Evolutionary conservation across 2,797 vertebrate genomes (phyloP).

Genomic region (Cyprinella venusta): DNA sequence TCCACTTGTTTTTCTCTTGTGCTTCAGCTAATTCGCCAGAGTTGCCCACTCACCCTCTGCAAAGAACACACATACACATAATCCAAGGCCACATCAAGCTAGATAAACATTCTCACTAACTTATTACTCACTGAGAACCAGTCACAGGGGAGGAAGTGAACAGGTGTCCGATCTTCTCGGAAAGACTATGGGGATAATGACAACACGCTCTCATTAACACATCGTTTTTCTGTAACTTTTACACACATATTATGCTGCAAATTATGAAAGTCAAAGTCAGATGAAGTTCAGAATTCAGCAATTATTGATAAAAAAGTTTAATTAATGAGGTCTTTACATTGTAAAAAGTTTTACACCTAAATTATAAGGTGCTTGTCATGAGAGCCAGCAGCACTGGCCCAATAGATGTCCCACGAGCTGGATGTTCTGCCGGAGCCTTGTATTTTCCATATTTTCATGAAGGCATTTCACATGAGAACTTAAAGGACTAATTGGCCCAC

Average conservation of each 20-base stretch:
- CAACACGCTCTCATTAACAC: conserved; percentile 48
- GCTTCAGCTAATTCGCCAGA: conserved; percentile 50
- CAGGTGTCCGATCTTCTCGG: conserved; percentile 53
- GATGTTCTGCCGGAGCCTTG: conserved; percentile 71
- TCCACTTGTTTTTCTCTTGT: conserved; percentile 54
- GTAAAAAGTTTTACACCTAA: conserved; percentile 18
- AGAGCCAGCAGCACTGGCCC: conserved; percentile 75
- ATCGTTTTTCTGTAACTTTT: conserved; percentile 3
- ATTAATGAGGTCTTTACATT: neutral
- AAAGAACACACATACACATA: conserved; percentile 51
- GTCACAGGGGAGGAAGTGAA: conserved; percentile 51
- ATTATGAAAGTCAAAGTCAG: conserved; percentile 28
- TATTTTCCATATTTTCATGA: conserved; percentile 64
- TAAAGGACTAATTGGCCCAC: conserved; percentile 81
- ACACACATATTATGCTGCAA: neutral
- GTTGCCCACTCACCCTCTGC: conserved; percentile 50
- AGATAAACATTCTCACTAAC: conserved; percentile 46
- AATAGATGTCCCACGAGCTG: conserved; percentile 72
- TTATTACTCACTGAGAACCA: conserved; percentile 45
- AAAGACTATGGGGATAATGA: conserved; percentile 45
- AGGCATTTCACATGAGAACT: conserved; percentile 77
- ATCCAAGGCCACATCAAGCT: conserved; percentile 50
- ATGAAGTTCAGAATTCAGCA: conserved; percentile 12
- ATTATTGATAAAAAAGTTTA: neutral
- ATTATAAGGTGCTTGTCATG: conserved; percentile 73